Evolutionary conservation across 2,113 vertebrate species (phyloP).

Genomic region (Alligator sinensis): DNA sequence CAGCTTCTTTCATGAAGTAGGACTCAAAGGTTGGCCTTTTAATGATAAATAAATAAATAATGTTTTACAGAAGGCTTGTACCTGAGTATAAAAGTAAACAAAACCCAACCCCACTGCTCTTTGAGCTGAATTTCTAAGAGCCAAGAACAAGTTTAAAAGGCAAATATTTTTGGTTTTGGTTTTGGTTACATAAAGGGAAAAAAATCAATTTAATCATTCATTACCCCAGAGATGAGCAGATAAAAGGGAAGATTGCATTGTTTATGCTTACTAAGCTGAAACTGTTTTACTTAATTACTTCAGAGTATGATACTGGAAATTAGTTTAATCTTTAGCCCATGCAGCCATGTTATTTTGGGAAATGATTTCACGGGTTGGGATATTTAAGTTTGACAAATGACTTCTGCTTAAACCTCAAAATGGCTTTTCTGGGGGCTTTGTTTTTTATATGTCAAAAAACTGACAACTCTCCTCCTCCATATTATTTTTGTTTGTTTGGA

Average conservation of each 20-base stretch:
- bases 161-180: background rate
- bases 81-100: background rate
- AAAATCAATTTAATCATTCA: conserved; percentile 25
- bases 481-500: background rate
- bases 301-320: conserved; percentile 48
- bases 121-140: background rate
- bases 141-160: background rate
- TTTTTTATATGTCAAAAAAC: background rate
- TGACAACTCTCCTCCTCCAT: background rate
- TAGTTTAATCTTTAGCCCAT: conserved; percentile 9
- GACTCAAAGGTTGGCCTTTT: background rate
- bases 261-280: conserved; percentile 25
- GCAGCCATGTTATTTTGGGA: background rate
- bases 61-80: background rate
- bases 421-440: background rate
- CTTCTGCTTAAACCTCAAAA: background rate
- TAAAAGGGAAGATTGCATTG: background rate
- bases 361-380: background rate
- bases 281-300: conserved; percentile 9
- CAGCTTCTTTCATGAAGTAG: background rate
- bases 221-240: conserved; percentile 41
- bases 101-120: background rate
- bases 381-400: background rate
- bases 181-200: background rate
- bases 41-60: background rate